These are phyloP conservation scores for Amiota mariae DNA, from an alignment of 2,888 invertebrate genomes.

Conservation along the genomic window DNA sequence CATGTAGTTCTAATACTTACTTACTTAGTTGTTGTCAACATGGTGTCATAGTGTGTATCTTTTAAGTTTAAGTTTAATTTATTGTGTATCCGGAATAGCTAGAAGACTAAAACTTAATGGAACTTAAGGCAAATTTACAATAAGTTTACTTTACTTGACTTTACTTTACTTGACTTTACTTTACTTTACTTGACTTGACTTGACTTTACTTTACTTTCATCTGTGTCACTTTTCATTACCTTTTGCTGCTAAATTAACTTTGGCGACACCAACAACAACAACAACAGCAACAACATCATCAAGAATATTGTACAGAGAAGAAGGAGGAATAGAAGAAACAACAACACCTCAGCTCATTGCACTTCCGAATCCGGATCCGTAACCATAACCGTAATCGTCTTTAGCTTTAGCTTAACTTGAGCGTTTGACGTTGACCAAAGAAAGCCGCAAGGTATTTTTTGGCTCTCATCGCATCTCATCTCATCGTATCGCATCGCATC, in stretches of 20 bases:
- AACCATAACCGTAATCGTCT: background rate
- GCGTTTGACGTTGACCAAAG: background rate
- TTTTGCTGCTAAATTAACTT: background rate
- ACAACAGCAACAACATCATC: no score
- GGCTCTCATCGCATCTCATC: no score
- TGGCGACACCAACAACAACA: background rate
- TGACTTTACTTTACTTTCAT: background rate
- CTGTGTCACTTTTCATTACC: background rate
- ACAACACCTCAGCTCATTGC: conserved; percentile 18
- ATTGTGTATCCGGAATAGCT: no score
- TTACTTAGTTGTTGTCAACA: no score
- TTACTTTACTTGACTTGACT: background rate
- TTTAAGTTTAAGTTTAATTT: no score
- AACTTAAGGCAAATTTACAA: background rate
- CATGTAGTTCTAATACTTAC: no score
- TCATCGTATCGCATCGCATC: no score
- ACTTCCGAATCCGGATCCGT: background rate
- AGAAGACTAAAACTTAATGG: no score
- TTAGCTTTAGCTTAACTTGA: background rate
- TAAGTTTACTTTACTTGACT: background rate
- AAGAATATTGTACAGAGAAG: no score
- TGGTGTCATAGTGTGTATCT: no score
- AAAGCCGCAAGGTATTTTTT: background rate
- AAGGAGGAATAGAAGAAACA: background rate
- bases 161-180: background rate